Percentiles rank a stretch among this genome's conserved stretches.
Evolutionary conservation across 2,888 invertebrate species (phyloP).

Genomic region (Hedychridium roseum): DNA sequence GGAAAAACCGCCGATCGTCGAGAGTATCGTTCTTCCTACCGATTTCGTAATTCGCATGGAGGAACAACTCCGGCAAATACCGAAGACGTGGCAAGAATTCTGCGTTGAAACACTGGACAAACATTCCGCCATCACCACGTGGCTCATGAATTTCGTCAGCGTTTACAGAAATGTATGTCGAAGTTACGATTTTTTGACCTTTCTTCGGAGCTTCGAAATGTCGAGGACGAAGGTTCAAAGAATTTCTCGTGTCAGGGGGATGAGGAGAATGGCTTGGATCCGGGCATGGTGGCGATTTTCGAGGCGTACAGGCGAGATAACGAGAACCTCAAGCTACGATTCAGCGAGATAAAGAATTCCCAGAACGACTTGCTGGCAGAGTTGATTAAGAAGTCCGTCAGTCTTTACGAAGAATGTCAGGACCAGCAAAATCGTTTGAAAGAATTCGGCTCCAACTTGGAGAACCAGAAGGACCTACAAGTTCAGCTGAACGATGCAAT

Average conservation of each 20-base stretch:
- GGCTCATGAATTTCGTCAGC: conserved; percentile 19
- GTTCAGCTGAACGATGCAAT: conserved; percentile 20
- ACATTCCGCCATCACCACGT: conserved; percentile 27
- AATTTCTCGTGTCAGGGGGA: no score
- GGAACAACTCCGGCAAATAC: conserved; percentile 31
- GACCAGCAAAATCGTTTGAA: conserved; percentile 18
- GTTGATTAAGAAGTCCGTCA: conserved; percentile 18
- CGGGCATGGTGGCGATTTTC: conserved; percentile 19
- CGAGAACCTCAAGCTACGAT: conserved; percentile 17
- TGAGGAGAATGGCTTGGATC: conserved; percentile 1
- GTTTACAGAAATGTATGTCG: background rate
- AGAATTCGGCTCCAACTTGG: conserved; percentile 12
- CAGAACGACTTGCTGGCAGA: conserved; percentile 25
- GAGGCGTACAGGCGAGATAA: conserved; percentile 22
- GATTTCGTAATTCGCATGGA: conserved; percentile 35
- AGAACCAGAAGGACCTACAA: conserved; percentile 26
- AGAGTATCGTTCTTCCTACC: conserved; percentile 15
- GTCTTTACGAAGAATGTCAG: conserved; percentile 21
- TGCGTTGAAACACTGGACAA: conserved; percentile 36
- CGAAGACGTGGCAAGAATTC: conserved; percentile 24
- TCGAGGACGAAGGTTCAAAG: no score
- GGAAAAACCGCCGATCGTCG: background rate
- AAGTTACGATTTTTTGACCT: no score
- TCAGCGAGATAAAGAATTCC: conserved; percentile 23
- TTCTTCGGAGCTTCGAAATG: no score